These are phyloP conservation scores for Odontocerum albicorne DNA, from an alignment of 2,888 invertebrate species.

Conservation along the genomic window DNA sequence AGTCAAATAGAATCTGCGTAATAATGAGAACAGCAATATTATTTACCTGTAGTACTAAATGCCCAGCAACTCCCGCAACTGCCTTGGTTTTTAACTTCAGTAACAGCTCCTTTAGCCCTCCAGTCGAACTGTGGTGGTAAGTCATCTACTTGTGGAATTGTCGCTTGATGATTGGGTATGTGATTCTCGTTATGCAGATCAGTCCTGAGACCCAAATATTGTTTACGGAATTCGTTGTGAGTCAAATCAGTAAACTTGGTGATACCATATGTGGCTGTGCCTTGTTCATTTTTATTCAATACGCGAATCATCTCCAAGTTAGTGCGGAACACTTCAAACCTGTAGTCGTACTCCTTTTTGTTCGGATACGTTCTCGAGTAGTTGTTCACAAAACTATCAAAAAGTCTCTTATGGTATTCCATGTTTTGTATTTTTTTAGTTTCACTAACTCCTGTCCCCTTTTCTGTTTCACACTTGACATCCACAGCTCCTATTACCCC, in stretches of 20 bases:
- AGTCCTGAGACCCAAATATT: slow-evolving; percentile 59
- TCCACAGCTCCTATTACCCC: too few relatives aligned
- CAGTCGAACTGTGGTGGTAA: slow-evolving; percentile 84
- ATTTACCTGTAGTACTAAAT: slow-evolving; percentile 92
- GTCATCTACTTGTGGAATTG: slow-evolving; percentile 65
- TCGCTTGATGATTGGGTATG: slow-evolving; percentile 61
- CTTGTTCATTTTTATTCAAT: slow-evolving; percentile 78
- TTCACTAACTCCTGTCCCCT: too few relatives aligned
- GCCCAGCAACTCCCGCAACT: slow-evolving; percentile 94
- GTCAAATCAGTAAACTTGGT: slow-evolving; percentile 88
- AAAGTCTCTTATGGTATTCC: too few relatives aligned
- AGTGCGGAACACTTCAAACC: slow-evolving; percentile 73
- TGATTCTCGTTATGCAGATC: slow-evolving; percentile 57
- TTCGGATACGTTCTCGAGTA: too few relatives aligned
- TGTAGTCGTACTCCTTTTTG: slow-evolving; percentile 60
- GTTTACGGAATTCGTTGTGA: slow-evolving; percentile 63
- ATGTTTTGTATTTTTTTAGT: too few relatives aligned
- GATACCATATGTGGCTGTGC: slow-evolving; percentile 83
- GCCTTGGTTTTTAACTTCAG: slow-evolving; percentile 89
- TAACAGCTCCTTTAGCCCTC: slow-evolving; percentile 79
- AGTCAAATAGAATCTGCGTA: too few relatives aligned
- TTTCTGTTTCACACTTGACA: too few relatives aligned
- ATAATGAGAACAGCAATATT: too few relatives aligned
- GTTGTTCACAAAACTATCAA: too few relatives aligned
- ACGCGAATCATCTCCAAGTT: slow-evolving; percentile 75